These are phyloP conservation scores for Psittacus erithacus DNA, from an alignment of 2,113 vertebrate species.

Conservation along the genomic window DNA sequence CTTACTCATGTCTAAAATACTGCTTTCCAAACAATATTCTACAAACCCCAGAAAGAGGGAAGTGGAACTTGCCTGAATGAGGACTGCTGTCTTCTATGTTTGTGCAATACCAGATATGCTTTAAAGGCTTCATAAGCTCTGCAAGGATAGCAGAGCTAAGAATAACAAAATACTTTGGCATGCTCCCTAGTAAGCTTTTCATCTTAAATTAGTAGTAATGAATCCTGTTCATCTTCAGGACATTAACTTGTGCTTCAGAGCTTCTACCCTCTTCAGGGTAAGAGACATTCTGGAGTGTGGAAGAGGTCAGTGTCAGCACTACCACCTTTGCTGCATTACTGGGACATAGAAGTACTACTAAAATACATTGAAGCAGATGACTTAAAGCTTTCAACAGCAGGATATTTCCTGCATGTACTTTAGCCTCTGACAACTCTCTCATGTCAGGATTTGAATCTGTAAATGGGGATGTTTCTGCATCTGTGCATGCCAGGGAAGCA, in stretches of 20 bases:
- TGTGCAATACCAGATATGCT: neutral
- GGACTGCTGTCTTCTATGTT: neutral
- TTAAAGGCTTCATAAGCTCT: neutral
- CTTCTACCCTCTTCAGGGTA: neutral
- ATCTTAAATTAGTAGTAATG: neutral
- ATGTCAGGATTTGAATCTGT: neutral
- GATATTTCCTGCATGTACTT: neutral
- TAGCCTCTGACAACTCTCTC: neutral
- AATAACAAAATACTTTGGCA: constrained; percentile 28
- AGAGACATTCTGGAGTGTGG: neutral
- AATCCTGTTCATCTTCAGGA: neutral
- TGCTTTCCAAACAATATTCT: neutral
- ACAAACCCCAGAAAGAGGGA: neutral
- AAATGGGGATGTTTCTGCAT: neutral
- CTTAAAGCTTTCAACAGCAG: neutral
- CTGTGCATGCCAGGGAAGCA: neutral
- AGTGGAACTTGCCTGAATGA: neutral
- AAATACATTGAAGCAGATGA: neutral
- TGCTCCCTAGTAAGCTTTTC: neutral
- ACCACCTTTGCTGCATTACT: neutral
- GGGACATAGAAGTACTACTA: neutral
- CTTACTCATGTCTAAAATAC: neutral
- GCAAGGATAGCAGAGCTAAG: constrained; percentile 7
- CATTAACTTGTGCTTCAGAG: neutral
- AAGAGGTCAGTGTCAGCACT: neutral